Conservation (phyloP, 1,140 invertebrate genomes). For the Heliconius eleuchia region DNA sequence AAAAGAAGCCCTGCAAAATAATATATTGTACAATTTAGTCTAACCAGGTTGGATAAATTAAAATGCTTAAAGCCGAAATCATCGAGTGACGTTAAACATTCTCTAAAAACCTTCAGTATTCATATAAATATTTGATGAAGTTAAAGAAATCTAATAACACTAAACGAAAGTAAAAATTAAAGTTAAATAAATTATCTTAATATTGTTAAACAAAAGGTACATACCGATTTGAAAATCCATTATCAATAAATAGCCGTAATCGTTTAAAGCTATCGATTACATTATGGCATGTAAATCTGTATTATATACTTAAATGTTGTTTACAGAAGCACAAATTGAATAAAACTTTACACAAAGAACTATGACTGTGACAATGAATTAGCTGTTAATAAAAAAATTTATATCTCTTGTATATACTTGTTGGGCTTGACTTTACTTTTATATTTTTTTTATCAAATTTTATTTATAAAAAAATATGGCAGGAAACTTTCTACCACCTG, state of each 20-base stretch:
- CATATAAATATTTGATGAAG: too few relatives aligned
- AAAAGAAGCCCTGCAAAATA: constrained; percentile 19
- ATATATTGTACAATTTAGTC: neutral
- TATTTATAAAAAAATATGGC: too few relatives aligned
- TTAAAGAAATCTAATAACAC: too few relatives aligned
- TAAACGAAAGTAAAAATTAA: neutral
- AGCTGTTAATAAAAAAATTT: constrained; percentile 12
- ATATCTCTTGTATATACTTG: neutral
- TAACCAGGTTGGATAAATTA: too few relatives aligned
- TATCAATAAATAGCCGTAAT: neutral
- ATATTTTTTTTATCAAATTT: neutral
- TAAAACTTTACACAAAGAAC: constrained; percentile 24
- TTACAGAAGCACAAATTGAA: constrained; percentile 22
- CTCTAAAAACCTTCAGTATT: too few relatives aligned
- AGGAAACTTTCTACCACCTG: too few relatives aligned
- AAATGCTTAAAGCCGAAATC: too few relatives aligned
- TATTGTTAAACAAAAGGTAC: neutral
- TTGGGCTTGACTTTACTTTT: neutral
- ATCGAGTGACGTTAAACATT: too few relatives aligned
- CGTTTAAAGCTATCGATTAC: neutral
- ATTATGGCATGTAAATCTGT: constrained; percentile 10
- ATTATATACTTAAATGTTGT: constrained; percentile 25
- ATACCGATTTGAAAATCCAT: constrained; percentile 25
- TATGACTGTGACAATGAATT: constrained; percentile 17
- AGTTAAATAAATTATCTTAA: neutral